Percentiles rank a stretch among this genome's conserved stretches.
Evolutionary conservation across 1,140 invertebrate species (phyloP).

Genomic region (Brachionus sp.): DNA sequence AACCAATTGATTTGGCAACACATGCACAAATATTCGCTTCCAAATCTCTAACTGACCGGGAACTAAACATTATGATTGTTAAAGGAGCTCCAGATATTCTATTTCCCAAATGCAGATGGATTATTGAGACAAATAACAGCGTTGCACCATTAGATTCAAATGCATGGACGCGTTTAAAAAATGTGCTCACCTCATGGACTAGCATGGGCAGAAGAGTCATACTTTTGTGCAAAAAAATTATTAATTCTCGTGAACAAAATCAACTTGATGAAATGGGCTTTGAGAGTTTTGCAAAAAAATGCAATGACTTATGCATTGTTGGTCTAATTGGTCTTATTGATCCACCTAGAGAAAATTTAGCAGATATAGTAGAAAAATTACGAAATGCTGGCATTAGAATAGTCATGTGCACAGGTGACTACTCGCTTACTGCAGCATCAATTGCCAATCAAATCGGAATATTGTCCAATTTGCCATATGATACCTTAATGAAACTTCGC

Average conservation of each 20-base stretch:
- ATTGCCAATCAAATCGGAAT: constrained; percentile 31
- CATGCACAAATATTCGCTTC: neutral
- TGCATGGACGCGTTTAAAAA: neutral
- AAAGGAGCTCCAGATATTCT: constrained; percentile 40
- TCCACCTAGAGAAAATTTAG: constrained; percentile 19
- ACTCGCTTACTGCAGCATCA: neutral
- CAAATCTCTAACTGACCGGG: neutral
- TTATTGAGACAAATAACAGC: neutral
- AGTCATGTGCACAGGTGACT: constrained; percentile 25
- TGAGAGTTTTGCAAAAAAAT: constrained; percentile 49
- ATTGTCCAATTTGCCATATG: neutral
- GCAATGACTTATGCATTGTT: constrained; percentile 47
- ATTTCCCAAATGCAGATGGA: constrained; percentile 28
- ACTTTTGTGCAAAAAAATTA: constrained; percentile 11
- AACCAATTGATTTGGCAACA: neutral
- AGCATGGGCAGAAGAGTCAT: neutral
- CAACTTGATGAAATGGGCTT: neutral
- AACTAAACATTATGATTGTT: neutral
- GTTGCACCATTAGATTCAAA: neutral
- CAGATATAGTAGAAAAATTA: neutral
- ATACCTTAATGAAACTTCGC: constrained; percentile 3
- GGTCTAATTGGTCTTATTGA: constrained; percentile 34
- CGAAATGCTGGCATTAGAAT: constrained; percentile 19
- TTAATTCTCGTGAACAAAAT: neutral
- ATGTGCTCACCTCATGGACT: neutral